phyloP scores from a whole-genome alignment of 2,888 invertebrate species.

The Spatulosminthurus flaviceps region DNA sequence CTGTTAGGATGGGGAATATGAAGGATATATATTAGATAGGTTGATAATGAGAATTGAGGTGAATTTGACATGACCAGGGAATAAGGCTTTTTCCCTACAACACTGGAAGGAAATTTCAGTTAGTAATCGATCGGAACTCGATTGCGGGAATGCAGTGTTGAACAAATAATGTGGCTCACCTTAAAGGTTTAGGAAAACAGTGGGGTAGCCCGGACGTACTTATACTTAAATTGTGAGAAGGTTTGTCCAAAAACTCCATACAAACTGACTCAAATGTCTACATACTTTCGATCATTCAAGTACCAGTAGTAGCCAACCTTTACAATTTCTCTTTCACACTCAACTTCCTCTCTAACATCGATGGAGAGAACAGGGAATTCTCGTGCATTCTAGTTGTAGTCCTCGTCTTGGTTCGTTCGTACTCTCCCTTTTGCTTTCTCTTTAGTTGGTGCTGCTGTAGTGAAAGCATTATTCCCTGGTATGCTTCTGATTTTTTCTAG shows the following conservation, averaged over 20 bases:
- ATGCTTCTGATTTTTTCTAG: no score
- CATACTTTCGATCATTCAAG: background rate
- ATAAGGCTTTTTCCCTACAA: background rate
- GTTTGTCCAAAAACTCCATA: background rate
- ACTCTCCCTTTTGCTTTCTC: background rate
- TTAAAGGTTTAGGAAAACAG: background rate
- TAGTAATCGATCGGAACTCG: slow-evolving; percentile 24
- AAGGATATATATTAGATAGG: background rate
- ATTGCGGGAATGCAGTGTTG: slow-evolving; percentile 23
- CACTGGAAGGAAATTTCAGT: slow-evolving; percentile 9
- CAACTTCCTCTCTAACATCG: background rate
- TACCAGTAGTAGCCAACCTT: background rate
- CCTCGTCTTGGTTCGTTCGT: background rate
- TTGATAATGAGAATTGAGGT: slow-evolving; percentile 12
- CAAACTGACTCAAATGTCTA: background rate
- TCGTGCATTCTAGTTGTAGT: background rate
- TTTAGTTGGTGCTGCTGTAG: no score
- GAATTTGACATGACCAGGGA: slow-evolving; percentile 6
- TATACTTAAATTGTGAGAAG: background rate
- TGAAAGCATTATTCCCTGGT: no score
- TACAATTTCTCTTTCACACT: background rate
- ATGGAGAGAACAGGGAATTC: background rate
- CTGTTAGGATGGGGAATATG: background rate
- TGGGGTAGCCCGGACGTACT: background rate
- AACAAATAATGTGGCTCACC: slow-evolving; percentile 4